phyloP scores from a whole-genome alignment of 2,113 vertebrate genomes.

The Uria aalge region DNA sequence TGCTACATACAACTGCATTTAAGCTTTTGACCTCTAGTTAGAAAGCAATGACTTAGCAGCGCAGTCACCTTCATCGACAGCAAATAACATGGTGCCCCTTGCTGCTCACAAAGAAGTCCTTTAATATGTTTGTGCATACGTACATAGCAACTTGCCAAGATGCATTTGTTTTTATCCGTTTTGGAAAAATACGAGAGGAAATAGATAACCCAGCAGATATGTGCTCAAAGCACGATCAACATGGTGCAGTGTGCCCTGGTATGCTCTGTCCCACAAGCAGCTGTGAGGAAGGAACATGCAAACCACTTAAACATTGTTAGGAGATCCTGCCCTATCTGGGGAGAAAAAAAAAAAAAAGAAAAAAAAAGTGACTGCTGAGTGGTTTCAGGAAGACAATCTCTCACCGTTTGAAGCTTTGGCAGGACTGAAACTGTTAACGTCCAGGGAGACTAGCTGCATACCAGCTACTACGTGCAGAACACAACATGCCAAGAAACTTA shows the following conservation, averaged over 20 bases:
- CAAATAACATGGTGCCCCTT: not conserved
- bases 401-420: not conserved
- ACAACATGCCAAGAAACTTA: constrained; percentile 9
- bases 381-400: constrained; percentile 13
- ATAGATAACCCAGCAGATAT: not conserved
- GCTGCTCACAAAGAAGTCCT: not conserved
- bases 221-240: not conserved
- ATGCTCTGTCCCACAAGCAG: not conserved
- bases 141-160: not conserved
- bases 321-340: not conserved
- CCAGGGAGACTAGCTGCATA: not conserved
- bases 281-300: constrained; percentile 42
- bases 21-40: not conserved
- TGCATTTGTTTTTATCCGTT: constrained; percentile 4
- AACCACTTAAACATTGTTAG: not conserved
- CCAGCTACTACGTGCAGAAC: constrained; percentile 2
- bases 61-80: not conserved
- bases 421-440: not conserved
- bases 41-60: not conserved
- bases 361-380: not conserved
- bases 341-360: not conserved
- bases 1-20: not conserved
- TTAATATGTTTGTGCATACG: not conserved
- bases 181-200: constrained; percentile 39
- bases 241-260: not conserved